phyloP scores from a whole-genome alignment of 2,888 invertebrate species.

The Agonopterix subpropinquella region DNA sequence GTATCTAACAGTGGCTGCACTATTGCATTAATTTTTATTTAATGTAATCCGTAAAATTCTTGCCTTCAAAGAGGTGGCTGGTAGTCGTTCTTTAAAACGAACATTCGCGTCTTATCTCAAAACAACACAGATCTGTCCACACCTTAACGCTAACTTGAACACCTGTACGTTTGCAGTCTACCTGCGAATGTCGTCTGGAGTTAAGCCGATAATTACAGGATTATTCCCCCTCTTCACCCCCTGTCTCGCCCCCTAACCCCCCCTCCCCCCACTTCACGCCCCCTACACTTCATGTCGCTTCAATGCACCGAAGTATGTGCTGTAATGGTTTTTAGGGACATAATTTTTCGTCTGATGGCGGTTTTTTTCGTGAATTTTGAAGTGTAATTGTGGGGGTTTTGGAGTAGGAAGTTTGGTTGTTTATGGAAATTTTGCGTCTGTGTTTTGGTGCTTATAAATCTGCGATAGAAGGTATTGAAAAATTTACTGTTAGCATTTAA shows the following conservation, averaged over 20 bases:
- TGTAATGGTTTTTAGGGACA: slow-evolving; percentile 64
- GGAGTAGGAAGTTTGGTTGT: not conserved
- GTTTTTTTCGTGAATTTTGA: not conserved
- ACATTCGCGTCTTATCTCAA: no score
- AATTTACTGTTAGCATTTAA: no score
- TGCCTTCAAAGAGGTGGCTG: no score
- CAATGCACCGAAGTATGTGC: slow-evolving; percentile 63
- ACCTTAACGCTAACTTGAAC: slow-evolving; percentile 22
- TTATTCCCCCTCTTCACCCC: slow-evolving; percentile 34
- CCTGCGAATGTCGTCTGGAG: slow-evolving; percentile 69
- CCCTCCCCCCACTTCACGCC: slow-evolving; percentile 32
- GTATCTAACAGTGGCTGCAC: no score
- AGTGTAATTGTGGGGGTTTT: not conserved
- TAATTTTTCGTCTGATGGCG: slow-evolving; percentile 40
- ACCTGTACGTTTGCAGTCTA: slow-evolving; percentile 35
- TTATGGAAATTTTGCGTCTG: not conserved
- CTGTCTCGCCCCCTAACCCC: slow-evolving; percentile 29
- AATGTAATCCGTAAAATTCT: no score
- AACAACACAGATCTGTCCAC: slow-evolving; percentile 20
- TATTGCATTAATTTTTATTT: no score
- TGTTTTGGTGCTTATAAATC: no score
- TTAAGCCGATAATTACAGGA: slow-evolving; percentile 74
- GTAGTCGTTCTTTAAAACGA: no score
- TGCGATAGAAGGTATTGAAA: no score
- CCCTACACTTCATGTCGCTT: slow-evolving; percentile 49